phyloP scores from a whole-genome alignment of 2,888 invertebrate genomes.

The Esperia sulphurella region DNA sequence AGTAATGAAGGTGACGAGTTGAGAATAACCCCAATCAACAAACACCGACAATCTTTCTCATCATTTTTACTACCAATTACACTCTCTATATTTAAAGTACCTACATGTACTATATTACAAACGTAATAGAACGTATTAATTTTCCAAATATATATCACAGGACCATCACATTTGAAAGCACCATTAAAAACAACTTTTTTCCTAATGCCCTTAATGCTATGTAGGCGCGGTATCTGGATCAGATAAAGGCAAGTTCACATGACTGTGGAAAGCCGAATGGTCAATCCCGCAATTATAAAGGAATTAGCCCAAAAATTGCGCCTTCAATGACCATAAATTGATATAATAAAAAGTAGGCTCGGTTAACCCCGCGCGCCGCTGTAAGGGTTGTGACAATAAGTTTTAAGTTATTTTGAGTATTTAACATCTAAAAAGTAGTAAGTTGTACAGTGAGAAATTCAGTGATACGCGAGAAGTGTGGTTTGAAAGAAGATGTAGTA shows the following conservation, averaged over 20 bases:
- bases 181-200: constrained; percentile 49
- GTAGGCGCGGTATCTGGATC: constrained; percentile 38
- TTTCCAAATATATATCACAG: constrained; percentile 8
- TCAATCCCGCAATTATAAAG: constrained; percentile 75
- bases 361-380: constrained; percentile 36
- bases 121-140: constrained; percentile 1
- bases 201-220: constrained; percentile 45
- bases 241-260: constrained; percentile 62
- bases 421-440: no score
- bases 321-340: constrained; percentile 77
- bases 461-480: no score
- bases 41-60: no score
- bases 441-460: no score
- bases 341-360: constrained; percentile 75
- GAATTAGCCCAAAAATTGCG: constrained; percentile 73
- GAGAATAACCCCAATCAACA: no score
- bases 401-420: not conserved
- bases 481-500: no score
- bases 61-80: no score
- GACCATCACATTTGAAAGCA: constrained; percentile 21
- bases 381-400: constrained; percentile 19
- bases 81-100: no score
- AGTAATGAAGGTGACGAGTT: no score
- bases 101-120: no score
- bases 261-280: constrained; percentile 43